Evolutionary conservation across 2,113 vertebrate species (phyloP).

Genomic region (Sorex fumeus): DNA sequence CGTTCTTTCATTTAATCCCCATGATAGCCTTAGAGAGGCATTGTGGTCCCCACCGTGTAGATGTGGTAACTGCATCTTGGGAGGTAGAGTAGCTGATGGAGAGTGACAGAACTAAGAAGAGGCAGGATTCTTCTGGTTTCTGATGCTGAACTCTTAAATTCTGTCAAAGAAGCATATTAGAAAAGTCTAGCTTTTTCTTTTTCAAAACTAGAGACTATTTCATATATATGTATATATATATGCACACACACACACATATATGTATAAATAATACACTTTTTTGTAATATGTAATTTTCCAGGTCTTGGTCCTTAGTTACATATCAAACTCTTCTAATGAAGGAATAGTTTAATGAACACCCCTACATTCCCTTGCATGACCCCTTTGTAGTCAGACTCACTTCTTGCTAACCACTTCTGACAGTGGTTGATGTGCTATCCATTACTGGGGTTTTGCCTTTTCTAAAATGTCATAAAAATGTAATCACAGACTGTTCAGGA

Average conservation of each 20-base stretch:
- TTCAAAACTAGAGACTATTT: constrained; percentile 51
- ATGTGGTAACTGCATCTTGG: constrained; percentile 32
- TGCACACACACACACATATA: background rate
- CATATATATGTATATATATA: too few species aligned
- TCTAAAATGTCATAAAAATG: constrained; percentile 19
- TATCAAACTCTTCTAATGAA: background rate
- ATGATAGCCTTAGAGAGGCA: background rate
- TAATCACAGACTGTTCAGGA: background rate
- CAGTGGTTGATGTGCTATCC: background rate
- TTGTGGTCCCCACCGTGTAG: background rate
- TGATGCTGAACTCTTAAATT: constrained; percentile 19
- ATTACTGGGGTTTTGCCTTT: constrained; percentile 42
- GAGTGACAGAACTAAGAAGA: constrained; percentile 16
- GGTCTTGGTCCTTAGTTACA: constrained; percentile 3
- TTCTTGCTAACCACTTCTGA: background rate
- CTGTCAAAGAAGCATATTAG: constrained; percentile 21
- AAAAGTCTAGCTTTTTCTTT: constrained; percentile 45
- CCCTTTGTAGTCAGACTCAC: background rate
- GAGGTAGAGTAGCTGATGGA: background rate
- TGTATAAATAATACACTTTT: constrained; percentile 35
- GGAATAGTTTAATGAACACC: background rate
- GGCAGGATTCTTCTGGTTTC: constrained; percentile 12
- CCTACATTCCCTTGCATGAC: background rate
- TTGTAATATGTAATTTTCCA: background rate
- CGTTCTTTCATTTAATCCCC: constrained; percentile 41